Evolutionary conservation across 2,113 vertebrate species (phyloP).

Genomic region (Pantherophis guttatus): DNA sequence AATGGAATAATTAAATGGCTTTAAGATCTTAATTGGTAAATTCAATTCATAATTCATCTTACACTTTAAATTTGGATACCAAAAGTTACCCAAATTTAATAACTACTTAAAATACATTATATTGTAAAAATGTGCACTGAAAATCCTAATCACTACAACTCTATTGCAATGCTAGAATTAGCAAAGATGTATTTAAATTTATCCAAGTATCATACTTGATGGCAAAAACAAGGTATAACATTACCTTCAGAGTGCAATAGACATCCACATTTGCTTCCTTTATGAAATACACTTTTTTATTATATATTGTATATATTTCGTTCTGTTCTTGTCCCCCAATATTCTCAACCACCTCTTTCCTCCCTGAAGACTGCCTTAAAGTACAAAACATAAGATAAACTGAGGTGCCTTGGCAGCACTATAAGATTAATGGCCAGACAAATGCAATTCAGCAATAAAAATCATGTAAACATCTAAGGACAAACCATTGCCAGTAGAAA

Average conservation of each 20-base stretch:
- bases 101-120: neutral
- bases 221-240: neutral
- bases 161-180: neutral
- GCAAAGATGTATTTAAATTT: neutral
- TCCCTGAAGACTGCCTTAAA: neutral
- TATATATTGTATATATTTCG: neutral
- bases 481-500: neutral
- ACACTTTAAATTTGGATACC: neutral
- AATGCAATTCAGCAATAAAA: neutral
- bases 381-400: too few species aligned
- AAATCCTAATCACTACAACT: neutral
- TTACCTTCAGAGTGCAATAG: neutral
- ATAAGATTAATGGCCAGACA: neutral
- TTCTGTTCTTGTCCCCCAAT: neutral
- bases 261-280: neutral
- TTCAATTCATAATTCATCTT: neutral
- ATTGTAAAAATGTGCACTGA: neutral
- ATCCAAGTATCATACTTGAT: neutral
- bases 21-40: neutral
- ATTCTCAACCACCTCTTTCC: neutral
- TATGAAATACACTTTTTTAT: neutral
- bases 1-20: neutral
- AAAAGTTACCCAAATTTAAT: neutral
- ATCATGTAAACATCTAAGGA: neutral
- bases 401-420: neutral